Evolutionary conservation across 2,797 vertebrate genomes (phyloP), one percentile per base, ranked within the genome.

Genomic region (Esox masquinongy): DNA sequence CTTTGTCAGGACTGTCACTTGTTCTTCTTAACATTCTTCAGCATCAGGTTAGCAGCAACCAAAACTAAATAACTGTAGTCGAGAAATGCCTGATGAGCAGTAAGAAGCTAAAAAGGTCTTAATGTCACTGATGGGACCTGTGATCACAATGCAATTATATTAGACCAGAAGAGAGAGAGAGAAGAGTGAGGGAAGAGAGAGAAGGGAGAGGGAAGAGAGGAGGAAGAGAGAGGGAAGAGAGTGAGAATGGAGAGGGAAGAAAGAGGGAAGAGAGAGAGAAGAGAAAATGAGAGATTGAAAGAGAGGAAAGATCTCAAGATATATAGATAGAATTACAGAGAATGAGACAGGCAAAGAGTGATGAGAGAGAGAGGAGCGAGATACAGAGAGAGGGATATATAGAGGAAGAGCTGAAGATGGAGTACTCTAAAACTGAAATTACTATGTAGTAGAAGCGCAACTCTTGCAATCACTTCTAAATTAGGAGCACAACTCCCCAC

Each of bases 401-500:
- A 59, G n/a, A 4, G 53, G 7, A n/a, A n/a, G 51, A 6, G 29
- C 29, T 31, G 51, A 19, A 24, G 22, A 9, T 3, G 56, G 56
- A 26, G n/a, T 16, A 2, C 71, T 63, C 29, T 64, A 77, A 75
- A 80, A 77, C 64, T 75, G 64, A 84, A 82, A 84, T 80, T 70
- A 80, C 1, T 47, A 47, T 47, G 50, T 75, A 70, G 43, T 43
- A 24, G n/a, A 83, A 86, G 86, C 81, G 74, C 79, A 70, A 79
- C 76, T 79, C 61, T 86, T 80, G 76, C 89, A 90, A 91, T 89
- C 78, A 79, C 73, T 78, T 87, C 78, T 90, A 91, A 92, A 88
- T 91, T 77, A 81, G 91, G 84, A 84, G 72, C 70, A 71, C 74
- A 67, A 85, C 84, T 93, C 92, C 91, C 91, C 36, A 79, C 87